Conservation (phyloP, 2,113 vertebrate genomes). For the Rissa tridactyla region DNA sequence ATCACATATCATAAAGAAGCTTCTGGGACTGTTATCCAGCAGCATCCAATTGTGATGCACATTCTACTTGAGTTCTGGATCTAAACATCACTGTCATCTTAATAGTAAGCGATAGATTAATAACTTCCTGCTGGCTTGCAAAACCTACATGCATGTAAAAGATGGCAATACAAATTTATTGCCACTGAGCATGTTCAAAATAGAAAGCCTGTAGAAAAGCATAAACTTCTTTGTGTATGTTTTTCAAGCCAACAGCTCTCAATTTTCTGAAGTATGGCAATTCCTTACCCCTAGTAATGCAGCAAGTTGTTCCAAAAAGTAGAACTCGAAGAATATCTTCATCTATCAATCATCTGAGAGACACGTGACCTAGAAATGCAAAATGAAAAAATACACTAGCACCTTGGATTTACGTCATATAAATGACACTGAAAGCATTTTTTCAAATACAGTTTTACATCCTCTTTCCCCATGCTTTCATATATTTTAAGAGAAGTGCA, state of each 20-base stretch:
- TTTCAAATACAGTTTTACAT: neutral
- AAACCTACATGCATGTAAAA: constrained; percentile 44
- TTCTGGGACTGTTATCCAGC: constrained; percentile 80
- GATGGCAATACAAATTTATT: constrained; percentile 39
- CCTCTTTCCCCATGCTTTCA: neutral
- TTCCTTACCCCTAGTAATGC: neutral
- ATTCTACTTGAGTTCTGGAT: constrained; percentile 67
- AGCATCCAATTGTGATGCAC: constrained; percentile 69
- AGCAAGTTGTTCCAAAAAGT: neutral
- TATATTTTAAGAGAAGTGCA: neutral
- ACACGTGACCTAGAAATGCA: neutral
- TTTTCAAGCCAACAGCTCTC: neutral
- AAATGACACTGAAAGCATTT: neutral
- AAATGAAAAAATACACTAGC: neutral
- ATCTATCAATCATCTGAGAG: neutral
- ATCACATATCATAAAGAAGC: constrained; percentile 82
- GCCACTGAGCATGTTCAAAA: constrained; percentile 58
- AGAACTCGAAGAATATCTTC: neutral
- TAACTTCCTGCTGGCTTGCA: constrained; percentile 68
- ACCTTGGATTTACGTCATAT: neutral
- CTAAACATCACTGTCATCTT: constrained; percentile 68
- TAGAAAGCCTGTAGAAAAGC: constrained; percentile 13
- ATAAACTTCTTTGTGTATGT: neutral
- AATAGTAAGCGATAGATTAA: constrained; percentile 61
- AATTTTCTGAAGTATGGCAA: neutral